Base-by-base conservation (phyloP, 2,888 invertebrate species). In the Neria commutata region DNA sequence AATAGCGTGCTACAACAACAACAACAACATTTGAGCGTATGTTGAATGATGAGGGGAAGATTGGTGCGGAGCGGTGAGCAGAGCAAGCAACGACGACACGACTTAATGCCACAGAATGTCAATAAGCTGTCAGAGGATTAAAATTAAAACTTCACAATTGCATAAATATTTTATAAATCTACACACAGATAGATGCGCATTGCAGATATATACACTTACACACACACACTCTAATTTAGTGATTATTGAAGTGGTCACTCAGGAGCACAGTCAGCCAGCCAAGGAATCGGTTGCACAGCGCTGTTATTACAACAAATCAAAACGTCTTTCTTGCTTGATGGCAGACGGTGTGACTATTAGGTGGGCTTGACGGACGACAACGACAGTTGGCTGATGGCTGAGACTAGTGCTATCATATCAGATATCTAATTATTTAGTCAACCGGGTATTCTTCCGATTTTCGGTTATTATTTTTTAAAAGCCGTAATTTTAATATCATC, bases 91-190 rank as follows among this genome's bases (percentile, higher is more conserved):
- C 46, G 46, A 42, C 42, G 46, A 42, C 42, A 42, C 60, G 55
- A 63, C 51, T 60, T 63, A 61, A 52, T 63, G 56, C 61, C 59
- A 56, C 54, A 58, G 56, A 52, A 59, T 63, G 63, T 61, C 63
- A 61, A 61, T 63, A 59, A 60, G 56, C 58, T 63, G 63, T 53
- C 63, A 61, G 56, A 61, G 61, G 63, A 61, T 61, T 63, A 63
- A 61, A 63, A 63, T 63, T 61, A 61, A 59, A 63, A 58, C 61
- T 60, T 61, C 58, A 61, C 61, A 56, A 59, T 54, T 56, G 37
- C 59, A 63, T 52, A 52, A 55, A 54, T 42, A 42, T 42, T 42
- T 42, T 42, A 42, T 42, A 42, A 42, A 42, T 42, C 42, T 37
- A 4, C 37, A n/a, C 37, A 4, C 11, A 8, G 37, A 8, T 14